These are phyloP conservation scores for Bubo blakistoni DNA, from an alignment of 2,113 vertebrate species.

Conservation along the genomic window DNA sequence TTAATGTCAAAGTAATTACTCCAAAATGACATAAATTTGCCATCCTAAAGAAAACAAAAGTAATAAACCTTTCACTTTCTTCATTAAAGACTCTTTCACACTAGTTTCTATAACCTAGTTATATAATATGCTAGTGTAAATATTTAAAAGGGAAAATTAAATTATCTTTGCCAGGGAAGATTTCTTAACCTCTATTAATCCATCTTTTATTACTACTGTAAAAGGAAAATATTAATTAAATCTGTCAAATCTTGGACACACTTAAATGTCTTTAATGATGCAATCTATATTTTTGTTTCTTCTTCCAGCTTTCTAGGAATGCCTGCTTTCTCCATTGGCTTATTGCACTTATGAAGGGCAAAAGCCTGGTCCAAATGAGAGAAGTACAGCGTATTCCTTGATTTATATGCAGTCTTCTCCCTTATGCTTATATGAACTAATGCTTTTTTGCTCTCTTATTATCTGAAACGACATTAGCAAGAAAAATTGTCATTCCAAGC, in stretches of 20 bases:
- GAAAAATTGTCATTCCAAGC: background rate
- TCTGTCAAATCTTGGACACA: background rate
- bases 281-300: background rate
- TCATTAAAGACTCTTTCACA: background rate
- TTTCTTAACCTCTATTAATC: background rate
- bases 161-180: background rate
- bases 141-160: background rate
- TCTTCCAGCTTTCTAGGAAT: background rate
- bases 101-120: background rate
- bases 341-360: background rate
- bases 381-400: background rate
- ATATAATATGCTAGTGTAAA: background rate
- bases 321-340: background rate
- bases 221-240: background rate
- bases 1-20: constrained; percentile 41
- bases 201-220: background rate
- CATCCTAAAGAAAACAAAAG: background rate
- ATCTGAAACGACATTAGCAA: background rate
- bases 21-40: constrained; percentile 20
- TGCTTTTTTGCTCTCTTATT: background rate
- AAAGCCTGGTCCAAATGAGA: background rate
- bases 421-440: background rate
- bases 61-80: constrained; percentile 22
- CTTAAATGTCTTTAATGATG: background rate
- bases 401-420: background rate